Percentiles rank a stretch among this genome's conserved stretches.
These are phyloP conservation scores for Cantharis nigra DNA, from an alignment of 2,888 invertebrate species.

Conservation along the genomic window DNA sequence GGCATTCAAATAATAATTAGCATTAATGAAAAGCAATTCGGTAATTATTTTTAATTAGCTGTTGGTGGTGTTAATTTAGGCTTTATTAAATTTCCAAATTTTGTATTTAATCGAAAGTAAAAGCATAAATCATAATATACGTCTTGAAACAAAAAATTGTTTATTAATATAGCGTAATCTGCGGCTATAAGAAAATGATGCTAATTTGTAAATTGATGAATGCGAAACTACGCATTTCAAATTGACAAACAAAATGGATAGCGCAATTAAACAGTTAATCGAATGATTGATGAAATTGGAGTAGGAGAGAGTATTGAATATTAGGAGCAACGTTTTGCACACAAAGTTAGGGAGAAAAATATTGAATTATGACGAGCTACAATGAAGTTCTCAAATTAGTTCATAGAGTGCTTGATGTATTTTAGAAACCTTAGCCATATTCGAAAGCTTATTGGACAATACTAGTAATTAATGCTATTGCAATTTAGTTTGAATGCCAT, in stretches of 20 bases:
- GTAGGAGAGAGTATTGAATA: conserved; percentile 18
- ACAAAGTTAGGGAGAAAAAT: conserved; percentile 9
- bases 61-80: background rate
- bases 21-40: background rate
- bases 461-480: conserved; percentile 35
- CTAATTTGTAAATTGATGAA: conserved; percentile 51
- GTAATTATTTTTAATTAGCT: background rate
- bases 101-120: background rate
- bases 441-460: conserved; percentile 32
- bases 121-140: conserved; percentile 34
- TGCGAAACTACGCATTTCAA: conserved; percentile 49
- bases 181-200: conserved; percentile 41
- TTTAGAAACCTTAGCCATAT: conserved; percentile 31
- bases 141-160: conserved; percentile 24
- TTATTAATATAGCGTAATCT: conserved; percentile 25
- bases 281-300: conserved; percentile 54
- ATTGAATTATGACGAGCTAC: conserved; percentile 47
- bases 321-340: conserved; percentile 17
- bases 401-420: conserved; percentile 40
- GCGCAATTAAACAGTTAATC: conserved; percentile 55
- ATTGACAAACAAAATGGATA: conserved; percentile 55
- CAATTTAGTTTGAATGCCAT: conserved; percentile 34
- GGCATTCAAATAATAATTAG: background rate
- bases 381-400: conserved; percentile 48
- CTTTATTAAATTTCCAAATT: background rate